Evolutionary conservation across 2,888 invertebrate genomes (phyloP).

Genomic region (Leistus spinibarbis): DNA sequence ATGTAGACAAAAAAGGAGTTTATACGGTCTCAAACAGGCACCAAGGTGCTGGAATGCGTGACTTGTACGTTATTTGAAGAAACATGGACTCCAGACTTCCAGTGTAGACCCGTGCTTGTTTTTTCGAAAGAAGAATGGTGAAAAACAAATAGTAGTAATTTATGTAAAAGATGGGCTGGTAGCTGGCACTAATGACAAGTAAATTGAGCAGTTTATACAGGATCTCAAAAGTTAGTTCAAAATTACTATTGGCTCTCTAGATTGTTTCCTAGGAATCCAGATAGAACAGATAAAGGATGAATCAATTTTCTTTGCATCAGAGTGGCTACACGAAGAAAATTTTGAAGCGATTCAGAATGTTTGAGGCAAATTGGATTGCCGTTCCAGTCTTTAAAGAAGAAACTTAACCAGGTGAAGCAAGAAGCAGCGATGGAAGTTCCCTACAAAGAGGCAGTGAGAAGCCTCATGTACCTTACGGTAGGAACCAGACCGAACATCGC

Average conservation of each 20-base stretch:
- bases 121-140: background rate
- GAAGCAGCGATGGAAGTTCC: background rate
- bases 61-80: conserved; percentile 42
- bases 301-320: background rate
- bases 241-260: background rate
- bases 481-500: too few relatives aligned
- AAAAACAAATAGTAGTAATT: conserved; percentile 1
- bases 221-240: conserved; percentile 36
- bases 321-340: conserved; percentile 14
- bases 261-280: background rate
- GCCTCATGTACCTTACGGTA: too few relatives aligned
- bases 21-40: conserved; percentile 52
- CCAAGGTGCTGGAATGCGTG: conserved; percentile 49
- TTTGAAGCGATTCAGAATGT: conserved; percentile 14
- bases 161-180: conserved; percentile 18
- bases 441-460: too few relatives aligned
- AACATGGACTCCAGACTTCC: background rate
- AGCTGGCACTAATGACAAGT: too few relatives aligned
- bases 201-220: background rate
- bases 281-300: background rate
- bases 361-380: background rate
- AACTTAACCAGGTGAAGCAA: conserved; percentile 19
- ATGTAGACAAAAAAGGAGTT: conserved; percentile 47
- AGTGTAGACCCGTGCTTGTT: background rate
- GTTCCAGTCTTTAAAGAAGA: background rate